Base-by-base conservation (phyloP, 2,113 vertebrate genomes). In the Microtus richardsoni region DNA sequence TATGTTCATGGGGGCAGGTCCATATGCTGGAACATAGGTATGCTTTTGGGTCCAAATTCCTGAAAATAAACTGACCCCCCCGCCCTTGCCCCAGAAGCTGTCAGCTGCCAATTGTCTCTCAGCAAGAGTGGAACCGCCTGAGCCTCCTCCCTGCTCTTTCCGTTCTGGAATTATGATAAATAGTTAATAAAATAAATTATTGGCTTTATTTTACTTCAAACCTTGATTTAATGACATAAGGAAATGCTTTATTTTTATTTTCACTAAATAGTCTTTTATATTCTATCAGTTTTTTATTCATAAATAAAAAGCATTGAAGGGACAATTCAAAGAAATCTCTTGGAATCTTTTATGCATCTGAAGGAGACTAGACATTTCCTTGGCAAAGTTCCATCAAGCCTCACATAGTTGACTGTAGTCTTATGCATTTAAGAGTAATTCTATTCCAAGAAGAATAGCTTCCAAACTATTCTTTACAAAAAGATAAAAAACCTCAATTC, bases 381-480 rank as follows among this genome's bases (percentile, higher is more conserved):
- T 93, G 33, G 39, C 36, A n/a, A 49, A 9, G 8, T 66, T 96
- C 49, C 36, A 44, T 58, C 78, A 78, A 95, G 73, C 44, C 19
- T 97, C 19, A 93, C 12, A 89, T n/a, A 78, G 71, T 66, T 96
- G 86, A 95, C 87, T 95, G 22, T 11, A 68, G 24, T 86, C 60
- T 96, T 92, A 94, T 74, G 89, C 70, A 87, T 91, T 73, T 73
- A 96, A 96, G 41, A 96, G 47, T 88, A 97, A 94, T 98, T 96
- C 62, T 95, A 79, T 95, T 97, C 54, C 12, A 89, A 74, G 78
- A 19, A 94, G 95, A 87, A 71, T 95, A 75, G 36, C 44, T 98
- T 97, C 30, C 44, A 92, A 58, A 86, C 75, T 64, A 49, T 96
- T 97, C 91, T 96, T 97, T 83, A 83, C 14, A 22, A 97, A 97